Percentiles rank a stretch among this genome's conserved stretches.
Evolutionary conservation across 2,888 invertebrate species (phyloP).

Genomic region (Himalopsyche japonica): DNA sequence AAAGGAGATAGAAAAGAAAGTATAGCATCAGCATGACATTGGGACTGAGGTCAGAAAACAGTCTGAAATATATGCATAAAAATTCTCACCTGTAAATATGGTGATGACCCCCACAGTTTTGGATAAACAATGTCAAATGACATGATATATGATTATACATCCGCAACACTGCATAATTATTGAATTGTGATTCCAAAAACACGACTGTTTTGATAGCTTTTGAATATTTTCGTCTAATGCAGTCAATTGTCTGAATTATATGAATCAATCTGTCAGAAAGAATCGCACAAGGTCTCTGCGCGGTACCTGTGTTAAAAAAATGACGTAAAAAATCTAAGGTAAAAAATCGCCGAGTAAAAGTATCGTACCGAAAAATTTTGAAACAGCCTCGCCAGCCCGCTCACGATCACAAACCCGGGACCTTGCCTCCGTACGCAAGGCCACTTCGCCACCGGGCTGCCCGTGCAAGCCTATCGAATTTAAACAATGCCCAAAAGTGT

Average conservation of each 20-base stretch:
- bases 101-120: too few relatives aligned
- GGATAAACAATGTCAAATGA: too few relatives aligned
- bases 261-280: background rate
- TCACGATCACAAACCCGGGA: background rate
- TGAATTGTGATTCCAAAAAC: too few relatives aligned
- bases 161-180: too few relatives aligned
- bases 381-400: background rate
- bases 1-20: too few relatives aligned
- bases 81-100: too few relatives aligned
- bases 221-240: background rate
- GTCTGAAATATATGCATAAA: too few relatives aligned
- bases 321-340: background rate
- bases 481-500: background rate
- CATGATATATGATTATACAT: too few relatives aligned
- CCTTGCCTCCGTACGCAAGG: background rate
- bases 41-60: too few relatives aligned
- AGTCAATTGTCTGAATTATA: background rate
- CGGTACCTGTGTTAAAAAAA: background rate
- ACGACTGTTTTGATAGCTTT: background rate
- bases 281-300: background rate
- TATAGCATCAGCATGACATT: too few relatives aligned
- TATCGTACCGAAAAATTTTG: background rate
- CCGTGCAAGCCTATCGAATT: background rate
- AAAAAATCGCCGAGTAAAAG: background rate
- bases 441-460: background rate